Evolutionary conservation across 2,888 invertebrate genomes (phyloP), one percentile per base, ranked within the genome.

Genomic region (Acrocera orbiculus): DNA sequence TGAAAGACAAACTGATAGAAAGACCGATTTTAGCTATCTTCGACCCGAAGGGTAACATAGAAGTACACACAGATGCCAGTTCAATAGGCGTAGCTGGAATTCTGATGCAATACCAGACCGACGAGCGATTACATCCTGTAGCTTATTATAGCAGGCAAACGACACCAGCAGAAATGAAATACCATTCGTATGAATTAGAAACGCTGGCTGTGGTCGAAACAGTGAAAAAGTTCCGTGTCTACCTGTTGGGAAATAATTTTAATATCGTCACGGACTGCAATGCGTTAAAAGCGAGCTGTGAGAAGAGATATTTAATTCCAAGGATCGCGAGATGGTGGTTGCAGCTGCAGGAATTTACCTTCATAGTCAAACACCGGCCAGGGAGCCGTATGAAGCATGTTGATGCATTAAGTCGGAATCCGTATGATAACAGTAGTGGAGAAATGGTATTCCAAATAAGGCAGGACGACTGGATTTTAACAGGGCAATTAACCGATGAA

Each of bases 271-370:
- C 34, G 1, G 37, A 36, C 10, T 39, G 39, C 31, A 34, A 24
- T 32, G 27, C 34, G 24, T 6, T 39, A 6, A 15, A 25, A 20
- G 40, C 39, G 4, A 36, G 47, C 10, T 14, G 38, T 9, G 30
- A 37, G 10, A 46, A 48, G 38, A 27, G 37, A 19, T 46, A 47
- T 27, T 22, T 46, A 10, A 36, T 42, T n/a, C 34, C 37, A 2
- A 20, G 34, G 26, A 27, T 36, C 3, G 23, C 27, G n/a, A 11
- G 36, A 8, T 36, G 36, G 32, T 32, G 29, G 32, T 23, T 32
- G 11, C 10, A 9, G 9, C n/a, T 36, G 4, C 36, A 36, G 15
- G 24, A 27, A 4, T 37, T 37, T 13, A n/a, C 20, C 17, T 37
- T 34, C 22, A 16, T 14, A 2, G 19, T 37, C 2, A n/a, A 22